A percentile compares a stretch with the other conserved stretches of the same genome.
phyloP scores from a whole-genome alignment of 2,113 vertebrate species.

The Serinus canaria region DNA sequence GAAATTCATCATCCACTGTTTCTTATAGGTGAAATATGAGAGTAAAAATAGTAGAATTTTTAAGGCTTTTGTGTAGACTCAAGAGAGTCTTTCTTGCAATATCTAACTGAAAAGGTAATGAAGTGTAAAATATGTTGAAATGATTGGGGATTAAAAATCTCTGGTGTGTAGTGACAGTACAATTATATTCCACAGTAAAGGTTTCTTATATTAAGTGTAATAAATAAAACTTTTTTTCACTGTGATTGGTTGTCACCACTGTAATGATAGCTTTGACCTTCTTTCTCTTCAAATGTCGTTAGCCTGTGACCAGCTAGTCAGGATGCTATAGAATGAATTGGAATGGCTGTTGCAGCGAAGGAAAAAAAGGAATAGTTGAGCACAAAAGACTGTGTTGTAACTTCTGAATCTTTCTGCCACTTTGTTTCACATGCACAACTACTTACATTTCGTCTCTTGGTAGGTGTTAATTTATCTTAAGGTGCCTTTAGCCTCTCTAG shows the following conservation, averaged over 20 bases:
- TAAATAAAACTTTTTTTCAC: slow-evolving; percentile 79
- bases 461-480: background rate
- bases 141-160: slow-evolving; percentile 86
- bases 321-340: slow-evolving; percentile 30
- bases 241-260: slow-evolving; percentile 76
- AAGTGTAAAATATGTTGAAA: slow-evolving; percentile 84
- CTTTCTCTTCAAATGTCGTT: slow-evolving; percentile 71
- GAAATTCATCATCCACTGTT: slow-evolving; percentile 34
- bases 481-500: background rate
- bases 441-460: background rate
- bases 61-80: slow-evolving; percentile 74
- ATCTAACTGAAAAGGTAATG: slow-evolving; percentile 83
- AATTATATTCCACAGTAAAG: slow-evolving; percentile 81
- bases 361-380: background rate
- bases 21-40: slow-evolving; percentile 55
- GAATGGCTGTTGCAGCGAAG: background rate
- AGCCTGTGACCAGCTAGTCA: slow-evolving; percentile 71
- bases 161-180: slow-evolving; percentile 82
- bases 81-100: slow-evolving; percentile 74
- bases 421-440: background rate
- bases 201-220: slow-evolving; percentile 79
- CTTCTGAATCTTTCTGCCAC: background rate
- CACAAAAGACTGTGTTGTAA: background rate
- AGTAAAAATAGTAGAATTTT: slow-evolving; percentile 72
- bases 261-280: slow-evolving; percentile 80